These are phyloP conservation scores for Mystacides longicornis DNA, from an alignment of 2,888 invertebrate genomes.

Conservation along the genomic window DNA sequence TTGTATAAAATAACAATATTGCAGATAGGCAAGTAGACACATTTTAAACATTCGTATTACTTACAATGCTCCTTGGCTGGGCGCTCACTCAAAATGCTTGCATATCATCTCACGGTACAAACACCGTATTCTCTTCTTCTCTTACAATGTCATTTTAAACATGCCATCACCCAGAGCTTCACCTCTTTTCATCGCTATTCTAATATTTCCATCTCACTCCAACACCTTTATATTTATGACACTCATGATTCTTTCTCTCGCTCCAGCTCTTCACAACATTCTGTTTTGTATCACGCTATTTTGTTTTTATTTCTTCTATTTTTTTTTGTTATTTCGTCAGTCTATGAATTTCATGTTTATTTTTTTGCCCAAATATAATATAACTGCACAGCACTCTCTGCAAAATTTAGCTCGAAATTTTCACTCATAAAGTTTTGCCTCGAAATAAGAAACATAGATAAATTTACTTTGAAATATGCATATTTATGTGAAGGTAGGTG, in stretches of 20 bases:
- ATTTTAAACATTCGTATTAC: too few species aligned
- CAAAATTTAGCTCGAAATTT: not conserved
- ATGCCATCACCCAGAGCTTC: not conserved
- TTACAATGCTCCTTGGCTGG: too few species aligned
- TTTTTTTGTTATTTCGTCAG: constrained; percentile 1
- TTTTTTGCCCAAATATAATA: not conserved
- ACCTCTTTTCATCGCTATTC: not conserved
- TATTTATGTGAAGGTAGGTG: too few species aligned
- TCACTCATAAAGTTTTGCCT: not conserved
- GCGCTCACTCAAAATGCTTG: not conserved
- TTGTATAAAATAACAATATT: too few species aligned
- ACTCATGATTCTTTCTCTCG: not conserved
- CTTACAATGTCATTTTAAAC: constrained; percentile 2
- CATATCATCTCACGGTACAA: not conserved
- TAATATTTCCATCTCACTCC: not conserved
- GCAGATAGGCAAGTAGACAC: too few species aligned
- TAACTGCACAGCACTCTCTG: not conserved
- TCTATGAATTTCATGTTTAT: not conserved
- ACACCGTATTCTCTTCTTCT: too few species aligned
- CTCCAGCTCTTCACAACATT: not conserved
- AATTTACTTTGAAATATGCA: too few species aligned
- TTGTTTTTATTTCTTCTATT: not conserved
- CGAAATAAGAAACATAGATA: too few species aligned
- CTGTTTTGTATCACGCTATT: constrained; percentile 1
- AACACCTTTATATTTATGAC: not conserved